Base-by-base conservation (phyloP, 2,113 vertebrate species). In the Seriola aureovittata region DNA sequence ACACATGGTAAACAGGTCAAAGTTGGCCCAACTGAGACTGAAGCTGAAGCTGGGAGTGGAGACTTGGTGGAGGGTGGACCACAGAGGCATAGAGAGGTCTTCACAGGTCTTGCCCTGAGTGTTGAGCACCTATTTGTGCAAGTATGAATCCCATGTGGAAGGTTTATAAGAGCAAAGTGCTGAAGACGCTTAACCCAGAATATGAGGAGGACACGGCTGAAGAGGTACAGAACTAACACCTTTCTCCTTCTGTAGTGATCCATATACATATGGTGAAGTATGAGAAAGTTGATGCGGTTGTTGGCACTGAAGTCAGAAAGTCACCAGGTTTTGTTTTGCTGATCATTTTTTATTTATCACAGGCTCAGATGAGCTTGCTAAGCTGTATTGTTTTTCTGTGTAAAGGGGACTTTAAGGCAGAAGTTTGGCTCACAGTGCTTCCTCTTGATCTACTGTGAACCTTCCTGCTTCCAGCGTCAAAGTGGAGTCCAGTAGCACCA, bases 111-210 rank as follows among this genome's bases (percentile, higher is more conserved):
- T 78, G 32, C 64, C 64, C 59, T 62, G 60, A 85, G 58, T n/a
- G 21, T 40, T 48, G 84, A 90, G 83, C 58, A 58, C 68, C 84
- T 63, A n/a, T 42, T 40, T 40, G 40, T 16, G 72, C 75, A 80
- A 92, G 21, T 7, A 96, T 96, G 96, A 96, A 96, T 89, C 95
- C 95, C 0, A 4, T 95, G 88, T 96, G 95, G 94, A 96, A 95
- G 79, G 79, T 90, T 8, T 96, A 95, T 46, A 96, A 94, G 93
- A 95, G 93, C 93, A 96, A 96, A 85, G 93, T 96, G 88, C 82
- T 96, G 94, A 95, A 95, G 93, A 96, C 94, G 16, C 44, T 96
- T 4, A 95, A 95, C 82, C 92, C 95, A 1, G 95, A 96, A 7
- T 89, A 92, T 59, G 93, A 94, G 78, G 95, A 96, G 72, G 94